Evolutionary conservation across 1,140 invertebrate species (phyloP), one percentile per base, ranked within the genome.

Genomic region (Cyclina sinensis): DNA sequence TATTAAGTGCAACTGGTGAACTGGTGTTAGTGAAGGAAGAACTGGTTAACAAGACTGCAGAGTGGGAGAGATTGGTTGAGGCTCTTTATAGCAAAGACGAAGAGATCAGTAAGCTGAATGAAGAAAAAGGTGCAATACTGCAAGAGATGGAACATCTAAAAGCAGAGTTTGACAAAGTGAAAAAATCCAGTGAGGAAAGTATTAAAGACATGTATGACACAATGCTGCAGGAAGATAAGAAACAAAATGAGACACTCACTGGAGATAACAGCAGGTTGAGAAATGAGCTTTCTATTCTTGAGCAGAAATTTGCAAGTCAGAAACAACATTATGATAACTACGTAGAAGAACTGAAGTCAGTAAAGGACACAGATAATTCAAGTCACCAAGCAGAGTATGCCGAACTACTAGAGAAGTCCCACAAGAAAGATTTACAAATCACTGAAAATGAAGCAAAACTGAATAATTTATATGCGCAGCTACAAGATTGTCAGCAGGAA

Each of bases 351-450:
- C 65, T 94, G 57, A 73, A 92, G 51, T 86, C 88, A 14, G 54
- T 43, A 39, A 51, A 88, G 39, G 89, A 94, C 21, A 57, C 78
- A n/a, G 90, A 90, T 88, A 35, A 46, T 5, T 82, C 76, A n/a
- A 54, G 82, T 11, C 24, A 92, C 37, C 74, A 91, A 51, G 35
- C 70, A 62, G 88, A 94, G 35, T 90, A 91, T 80, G 70, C 90
- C 57, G 62, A 86, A 30, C 70, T 93, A n/a, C 82, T 92, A 48
- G 57, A 93, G 32, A 32, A 73, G 32, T 76, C 74, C 80, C 89
- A 91, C 70, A 88, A 91, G 48, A 94, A 94, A 86, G 93, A 94
- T 59, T 59, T 85, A 32, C 87, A 91, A 32, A 92, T 93, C 21
- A 35, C 51, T 16, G 84, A 91, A 14, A 84, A 93, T 32, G 84